Base-by-base conservation (phyloP, 2,888 invertebrate species). In the Pilophorus perplexus region DNA sequence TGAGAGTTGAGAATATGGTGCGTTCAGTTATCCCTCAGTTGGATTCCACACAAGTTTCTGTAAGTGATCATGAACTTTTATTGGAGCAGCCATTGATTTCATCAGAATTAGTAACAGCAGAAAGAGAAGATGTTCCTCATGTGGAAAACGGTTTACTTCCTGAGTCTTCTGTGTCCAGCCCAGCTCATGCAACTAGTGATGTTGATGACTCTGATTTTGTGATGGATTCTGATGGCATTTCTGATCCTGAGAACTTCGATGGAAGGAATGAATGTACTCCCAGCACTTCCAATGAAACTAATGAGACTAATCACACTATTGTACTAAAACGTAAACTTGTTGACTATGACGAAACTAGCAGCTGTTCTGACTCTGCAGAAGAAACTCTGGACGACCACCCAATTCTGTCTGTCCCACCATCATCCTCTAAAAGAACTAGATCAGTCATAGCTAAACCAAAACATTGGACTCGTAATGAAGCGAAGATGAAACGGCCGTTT, bases 291-390 rank as follows among this genome's bases (percentile, higher is more conserved):
- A 46, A 20, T 20, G 20, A 23, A 20, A 23, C 23, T 46, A 46
- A 20, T 46, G 46, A 46, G 46, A n/a, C 46, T 18, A 46, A 46
- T 46, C 46, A 46, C 46, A 12, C 20, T 12, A 2, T 46, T 20
- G 46, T 46, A 46, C 22, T 46, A 46, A 46, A 46, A 46, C n/a
- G 22, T 46, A 46, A 46, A 46, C 46, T 46, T 46, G 46, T 46
- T 46, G 46, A 46, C 22, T 20, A 46, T 20, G 46, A 46, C 46
- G 46, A 20, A 46, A 46, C 46, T 20, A 46, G 46, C 23, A 46
- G 46, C 46, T n/a, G n/a, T n/a, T 44, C 44, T 44, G 44, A 44
- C 16, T 44, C 5, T 16, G 18, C 44, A 44, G 44, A 44, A 44
- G 44, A 22, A 6, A 44, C 6, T 44, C 44, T 44, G 44, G 44